Percentiles rank a stretch among this genome's conserved stretches.
Conservation (phyloP, 1,140 invertebrate species). For the Telenomus remus region DNA sequence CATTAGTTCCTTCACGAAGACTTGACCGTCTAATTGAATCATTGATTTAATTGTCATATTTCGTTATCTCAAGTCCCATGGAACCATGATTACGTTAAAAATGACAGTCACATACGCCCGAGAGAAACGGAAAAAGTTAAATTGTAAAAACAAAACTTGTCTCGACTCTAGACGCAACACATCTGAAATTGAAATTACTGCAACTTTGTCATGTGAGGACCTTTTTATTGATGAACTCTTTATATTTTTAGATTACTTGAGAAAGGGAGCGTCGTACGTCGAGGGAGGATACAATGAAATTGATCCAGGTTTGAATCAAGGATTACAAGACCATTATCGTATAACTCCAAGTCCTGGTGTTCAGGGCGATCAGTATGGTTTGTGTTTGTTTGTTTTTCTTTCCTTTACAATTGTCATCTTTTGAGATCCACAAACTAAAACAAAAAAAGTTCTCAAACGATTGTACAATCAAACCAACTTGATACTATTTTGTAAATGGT, state of each 20-base stretch:
- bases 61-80: too few species aligned
- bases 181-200: too few species aligned
- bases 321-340: conserved; percentile 82
- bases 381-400: conserved; percentile 40
- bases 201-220: too few species aligned
- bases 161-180: too few species aligned
- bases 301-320: conserved; percentile 78
- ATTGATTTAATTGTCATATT: too few species aligned
- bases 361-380: conserved; percentile 80
- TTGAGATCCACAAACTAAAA: not conserved
- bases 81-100: conserved; percentile 13
- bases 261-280: conserved; percentile 77
- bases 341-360: conserved; percentile 82
- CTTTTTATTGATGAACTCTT: too few species aligned
- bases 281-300: conserved; percentile 81
- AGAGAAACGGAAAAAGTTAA: not conserved
- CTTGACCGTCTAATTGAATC: too few species aligned
- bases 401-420: conserved; percentile 1
- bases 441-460: too few species aligned
- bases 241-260: conserved; percentile 74
- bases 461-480: too few species aligned
- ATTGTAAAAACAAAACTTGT: too few species aligned
- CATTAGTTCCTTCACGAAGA: too few species aligned
- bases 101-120: conserved; percentile 7
- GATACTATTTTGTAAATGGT: too few species aligned